Evolutionary conservation across 2,113 vertebrate genomes (phyloP).

Genomic region (Istiophorus platypterus): DNA sequence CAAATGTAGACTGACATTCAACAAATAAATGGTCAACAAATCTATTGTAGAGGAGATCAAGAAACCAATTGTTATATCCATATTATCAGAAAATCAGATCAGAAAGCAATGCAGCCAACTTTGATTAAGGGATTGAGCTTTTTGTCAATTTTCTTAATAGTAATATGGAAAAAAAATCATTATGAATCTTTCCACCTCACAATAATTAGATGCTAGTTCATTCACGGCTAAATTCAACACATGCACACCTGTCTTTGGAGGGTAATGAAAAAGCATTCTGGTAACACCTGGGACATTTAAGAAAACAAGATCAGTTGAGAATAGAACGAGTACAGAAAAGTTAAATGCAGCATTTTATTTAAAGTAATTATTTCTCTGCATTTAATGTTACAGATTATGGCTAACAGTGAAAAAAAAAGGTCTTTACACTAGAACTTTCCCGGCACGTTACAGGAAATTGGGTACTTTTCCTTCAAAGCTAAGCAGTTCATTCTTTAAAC

Average conservation of each 20-base stretch:
- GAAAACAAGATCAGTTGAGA: not conserved
- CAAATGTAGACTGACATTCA: not conserved
- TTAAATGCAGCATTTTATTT: not conserved
- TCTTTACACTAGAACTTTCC: not conserved
- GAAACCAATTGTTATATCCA: too few relatives aligned
- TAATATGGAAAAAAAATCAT: too few relatives aligned
- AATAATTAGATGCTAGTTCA: too few relatives aligned
- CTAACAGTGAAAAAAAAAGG: not conserved
- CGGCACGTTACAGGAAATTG: conserved; percentile 21
- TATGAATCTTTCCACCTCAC: too few relatives aligned
- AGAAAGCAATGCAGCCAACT: too few relatives aligned
- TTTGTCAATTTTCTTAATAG: too few relatives aligned
- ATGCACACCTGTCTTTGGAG: not conserved
- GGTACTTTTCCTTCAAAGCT: conserved; percentile 29
- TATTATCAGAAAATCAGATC: too few relatives aligned
- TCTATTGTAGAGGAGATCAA: too few relatives aligned
- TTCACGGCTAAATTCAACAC: too few relatives aligned
- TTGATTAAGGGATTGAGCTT: too few relatives aligned
- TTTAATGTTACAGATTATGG: not conserved
- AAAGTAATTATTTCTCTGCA: not conserved
- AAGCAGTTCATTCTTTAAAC: conserved; percentile 12
- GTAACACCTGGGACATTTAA: not conserved
- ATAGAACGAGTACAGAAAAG: not conserved
- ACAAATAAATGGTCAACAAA: too few relatives aligned
- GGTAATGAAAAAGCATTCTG: not conserved